These are phyloP conservation scores for Holotrichia oblita DNA, from an alignment of 1,140 invertebrate genomes.

Conservation along the genomic window DNA sequence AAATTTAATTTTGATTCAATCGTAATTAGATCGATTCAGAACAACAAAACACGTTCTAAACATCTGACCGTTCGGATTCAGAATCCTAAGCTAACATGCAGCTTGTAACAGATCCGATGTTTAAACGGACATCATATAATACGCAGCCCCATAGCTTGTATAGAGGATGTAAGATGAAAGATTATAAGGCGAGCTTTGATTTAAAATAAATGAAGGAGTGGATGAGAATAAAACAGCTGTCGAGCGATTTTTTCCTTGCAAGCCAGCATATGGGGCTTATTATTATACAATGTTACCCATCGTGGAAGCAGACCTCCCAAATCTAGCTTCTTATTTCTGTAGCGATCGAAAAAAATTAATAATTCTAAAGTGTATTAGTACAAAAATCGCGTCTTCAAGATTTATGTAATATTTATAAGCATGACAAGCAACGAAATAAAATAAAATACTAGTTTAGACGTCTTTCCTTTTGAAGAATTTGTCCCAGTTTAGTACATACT, in stretches of 20 bases:
- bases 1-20: background rate
- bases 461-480: conserved; percentile 1
- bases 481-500: conserved; percentile 6
- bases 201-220: background rate
- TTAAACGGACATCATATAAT: conserved; percentile 1
- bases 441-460: background rate
- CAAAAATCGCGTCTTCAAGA: conserved; percentile 2
- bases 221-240: conserved; percentile 26
- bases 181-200: background rate
- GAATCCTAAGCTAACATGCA: background rate
- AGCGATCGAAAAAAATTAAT: background rate
- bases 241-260: background rate
- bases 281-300: background rate
- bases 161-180: background rate
- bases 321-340: conserved; percentile 18
- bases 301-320: conserved; percentile 30
- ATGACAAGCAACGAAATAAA: background rate
- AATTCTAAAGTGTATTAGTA: background rate
- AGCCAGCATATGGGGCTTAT: background rate
- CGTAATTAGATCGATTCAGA: background rate
- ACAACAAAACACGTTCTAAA: background rate
- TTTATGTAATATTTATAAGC: background rate
- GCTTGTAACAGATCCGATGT: conserved; percentile 1
- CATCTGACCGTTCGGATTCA: background rate
- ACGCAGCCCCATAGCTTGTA: background rate